Conservation (phyloP, 2,113 vertebrate genomes). For the Silurus glanis region DNA sequence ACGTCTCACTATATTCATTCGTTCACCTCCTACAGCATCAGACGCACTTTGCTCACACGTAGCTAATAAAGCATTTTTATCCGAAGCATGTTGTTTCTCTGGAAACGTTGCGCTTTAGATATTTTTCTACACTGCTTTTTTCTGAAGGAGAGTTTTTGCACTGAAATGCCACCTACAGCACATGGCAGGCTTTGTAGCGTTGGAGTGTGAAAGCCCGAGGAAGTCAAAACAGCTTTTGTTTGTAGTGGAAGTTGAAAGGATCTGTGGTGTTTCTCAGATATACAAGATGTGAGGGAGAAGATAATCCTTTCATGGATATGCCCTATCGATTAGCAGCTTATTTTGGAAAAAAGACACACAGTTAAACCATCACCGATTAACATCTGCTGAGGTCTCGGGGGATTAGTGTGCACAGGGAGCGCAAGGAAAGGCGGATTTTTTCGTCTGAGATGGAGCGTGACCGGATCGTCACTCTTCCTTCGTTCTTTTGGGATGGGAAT, state of each 20-base stretch:
- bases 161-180: background rate
- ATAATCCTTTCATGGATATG: constrained; percentile 21
- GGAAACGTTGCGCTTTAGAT: background rate
- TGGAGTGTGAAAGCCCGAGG: constrained; percentile 7
- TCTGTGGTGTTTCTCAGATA: constrained; percentile 4
- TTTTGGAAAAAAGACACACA: background rate
- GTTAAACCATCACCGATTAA: constrained; percentile 18
- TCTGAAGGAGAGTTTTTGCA: background rate
- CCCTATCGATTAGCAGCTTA: background rate
- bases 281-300: constrained; percentile 3
- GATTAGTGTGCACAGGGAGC: background rate
- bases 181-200: background rate
- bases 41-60: background rate
- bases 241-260: background rate
- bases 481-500: background rate
- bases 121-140: background rate
- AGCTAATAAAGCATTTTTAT: background rate
- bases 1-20: background rate
- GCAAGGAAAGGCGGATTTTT: background rate
- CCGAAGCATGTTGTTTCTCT: background rate
- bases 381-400: background rate
- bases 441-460: background rate
- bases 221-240: constrained; percentile 21
- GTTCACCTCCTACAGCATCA: background rate
- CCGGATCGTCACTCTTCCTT: background rate